Conservation (phyloP, 1,140 invertebrate species). For the Spodoptera litura region DNA sequence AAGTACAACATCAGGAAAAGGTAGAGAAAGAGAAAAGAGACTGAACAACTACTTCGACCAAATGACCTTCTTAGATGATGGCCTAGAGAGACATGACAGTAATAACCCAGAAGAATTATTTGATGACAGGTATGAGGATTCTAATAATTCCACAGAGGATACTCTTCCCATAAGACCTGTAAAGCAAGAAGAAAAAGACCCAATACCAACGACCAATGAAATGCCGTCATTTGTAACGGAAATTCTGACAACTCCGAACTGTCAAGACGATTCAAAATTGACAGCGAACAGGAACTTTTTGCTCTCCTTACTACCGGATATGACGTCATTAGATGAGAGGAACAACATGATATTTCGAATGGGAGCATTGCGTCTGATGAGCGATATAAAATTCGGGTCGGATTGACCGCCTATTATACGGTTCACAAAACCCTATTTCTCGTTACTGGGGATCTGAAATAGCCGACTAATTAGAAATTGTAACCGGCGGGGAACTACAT, state of each 20-base stretch:
- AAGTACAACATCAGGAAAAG: neutral
- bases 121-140: neutral
- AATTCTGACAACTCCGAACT: neutral
- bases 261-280: neutral
- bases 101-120: neutral
- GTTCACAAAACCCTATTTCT: neutral
- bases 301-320: conserved; percentile 23
- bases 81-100: neutral
- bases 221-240: neutral
- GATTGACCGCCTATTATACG: neutral
- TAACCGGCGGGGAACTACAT: neutral
- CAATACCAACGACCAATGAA: neutral
- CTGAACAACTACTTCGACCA: neutral
- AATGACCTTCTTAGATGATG: neutral
- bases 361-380: conserved; percentile 23
- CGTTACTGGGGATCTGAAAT: neutral
- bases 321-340: neutral
- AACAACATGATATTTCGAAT: conserved; percentile 30
- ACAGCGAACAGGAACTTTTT: conserved; percentile 24
- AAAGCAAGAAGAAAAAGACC: neutral
- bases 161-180: neutral
- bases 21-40: conserved; percentile 1
- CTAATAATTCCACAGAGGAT: neutral
- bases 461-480: conserved; percentile 1
- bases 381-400: conserved; percentile 3